A percentile compares a stretch with the other conserved stretches of the same genome.
phyloP scores from a whole-genome alignment of 2,888 invertebrate genomes.

The Drosophila meridionalis region DNA sequence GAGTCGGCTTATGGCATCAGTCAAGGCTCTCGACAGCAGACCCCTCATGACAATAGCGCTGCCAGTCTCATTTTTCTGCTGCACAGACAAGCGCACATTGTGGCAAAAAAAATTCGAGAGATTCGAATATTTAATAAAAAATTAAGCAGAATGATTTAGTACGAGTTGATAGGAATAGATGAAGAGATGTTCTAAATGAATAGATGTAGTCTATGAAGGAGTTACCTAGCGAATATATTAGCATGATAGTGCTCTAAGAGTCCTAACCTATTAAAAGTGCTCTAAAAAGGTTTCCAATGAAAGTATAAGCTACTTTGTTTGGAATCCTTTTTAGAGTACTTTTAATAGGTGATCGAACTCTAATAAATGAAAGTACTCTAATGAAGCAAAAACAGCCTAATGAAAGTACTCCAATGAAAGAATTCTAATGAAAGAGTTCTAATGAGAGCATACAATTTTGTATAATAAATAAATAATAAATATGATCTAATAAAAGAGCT shows the following conservation, averaged over 20 bases:
- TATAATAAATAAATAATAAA: too few species aligned
- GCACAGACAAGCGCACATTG: neutral
- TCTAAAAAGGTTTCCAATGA: too few species aligned
- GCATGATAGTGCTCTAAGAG: too few species aligned
- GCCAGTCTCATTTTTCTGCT: neutral
- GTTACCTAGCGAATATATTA: neutral
- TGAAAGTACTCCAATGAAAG: neutral
- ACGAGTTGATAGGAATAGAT: too few species aligned
- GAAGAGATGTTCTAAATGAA: neutral
- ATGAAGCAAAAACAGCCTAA: neutral
- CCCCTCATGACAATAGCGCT: neutral
- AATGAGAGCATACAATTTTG: too few species aligned
- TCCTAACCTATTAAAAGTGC: too few species aligned
- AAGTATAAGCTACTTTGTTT: too few species aligned
- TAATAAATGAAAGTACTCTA: neutral
- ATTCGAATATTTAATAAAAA: neutral
- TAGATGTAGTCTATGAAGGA: neutral
- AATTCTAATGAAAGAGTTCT: neutral
- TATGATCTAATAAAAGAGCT: too few species aligned
- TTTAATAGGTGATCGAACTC: too few species aligned
- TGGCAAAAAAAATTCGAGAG: neutral
- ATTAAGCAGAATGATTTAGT: neutral
- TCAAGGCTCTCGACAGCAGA: constrained; percentile 12
- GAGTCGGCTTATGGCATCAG: constrained; percentile 15
- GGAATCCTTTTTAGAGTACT: too few species aligned